Evolutionary conservation across 2,113 vertebrate species (phyloP).

Genomic region (Lanius collurio): DNA sequence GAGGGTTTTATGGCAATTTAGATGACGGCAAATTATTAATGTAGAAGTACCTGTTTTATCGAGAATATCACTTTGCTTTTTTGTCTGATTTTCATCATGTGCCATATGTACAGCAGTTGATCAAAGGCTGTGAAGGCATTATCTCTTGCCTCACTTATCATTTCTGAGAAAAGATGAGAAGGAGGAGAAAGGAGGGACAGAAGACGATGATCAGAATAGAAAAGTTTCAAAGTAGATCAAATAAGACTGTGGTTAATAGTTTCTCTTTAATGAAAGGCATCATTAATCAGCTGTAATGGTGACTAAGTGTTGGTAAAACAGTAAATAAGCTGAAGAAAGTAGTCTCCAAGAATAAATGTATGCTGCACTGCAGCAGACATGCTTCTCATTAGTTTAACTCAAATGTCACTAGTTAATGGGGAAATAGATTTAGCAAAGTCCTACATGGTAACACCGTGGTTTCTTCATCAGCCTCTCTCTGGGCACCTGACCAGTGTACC

Average conservation of each 20-base stretch:
- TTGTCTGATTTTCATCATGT: slow-evolving; percentile 50
- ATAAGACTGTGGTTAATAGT: slow-evolving; percentile 1
- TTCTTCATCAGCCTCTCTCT: slow-evolving; percentile 2
- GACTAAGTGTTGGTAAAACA: slow-evolving; percentile 48
- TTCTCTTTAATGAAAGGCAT: slow-evolving; percentile 54
- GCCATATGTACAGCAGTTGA: slow-evolving; percentile 31
- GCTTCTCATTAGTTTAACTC: slow-evolving; percentile 57
- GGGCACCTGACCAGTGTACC: background rate
- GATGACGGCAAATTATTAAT: slow-evolving; percentile 52
- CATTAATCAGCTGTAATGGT: slow-evolving; percentile 57
- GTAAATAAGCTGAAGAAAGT: slow-evolving; percentile 38
- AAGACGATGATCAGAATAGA: slow-evolving; percentile 34
- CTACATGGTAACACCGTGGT: background rate
- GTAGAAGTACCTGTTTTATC: slow-evolving; percentile 41
- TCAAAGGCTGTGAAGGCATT: slow-evolving; percentile 56
- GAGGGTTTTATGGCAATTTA: slow-evolving; percentile 49
- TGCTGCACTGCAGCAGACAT: slow-evolving; percentile 60
- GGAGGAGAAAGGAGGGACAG: slow-evolving; percentile 27
- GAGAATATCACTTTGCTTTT: slow-evolving; percentile 42
- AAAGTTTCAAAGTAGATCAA: slow-evolving; percentile 54
- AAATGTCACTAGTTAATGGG: slow-evolving; percentile 53
- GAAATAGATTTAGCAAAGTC: slow-evolving; percentile 35
- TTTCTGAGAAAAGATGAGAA: slow-evolving; percentile 57
- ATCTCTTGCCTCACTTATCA: slow-evolving; percentile 34
- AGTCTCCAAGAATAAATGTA: slow-evolving; percentile 41